Evolutionary conservation across 1,140 invertebrate genomes (phyloP).

Genomic region (Drosophila tristis): DNA sequence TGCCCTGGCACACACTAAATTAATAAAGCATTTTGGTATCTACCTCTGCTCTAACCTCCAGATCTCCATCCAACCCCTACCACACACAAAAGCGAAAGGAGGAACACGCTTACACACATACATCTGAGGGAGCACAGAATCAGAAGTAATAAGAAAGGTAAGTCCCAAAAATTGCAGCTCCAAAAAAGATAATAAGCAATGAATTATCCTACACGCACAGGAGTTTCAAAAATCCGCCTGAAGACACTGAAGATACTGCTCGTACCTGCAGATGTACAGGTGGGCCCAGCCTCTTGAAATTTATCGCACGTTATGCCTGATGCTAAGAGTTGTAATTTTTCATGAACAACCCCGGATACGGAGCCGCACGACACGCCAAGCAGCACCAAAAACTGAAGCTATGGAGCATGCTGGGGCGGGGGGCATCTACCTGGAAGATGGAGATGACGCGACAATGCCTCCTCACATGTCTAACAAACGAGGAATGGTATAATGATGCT

Average conservation of each 20-base stretch:
- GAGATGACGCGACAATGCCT: constrained; percentile 39
- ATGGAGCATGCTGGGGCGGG: neutral
- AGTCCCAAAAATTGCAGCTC: constrained; percentile 68
- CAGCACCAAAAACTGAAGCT: constrained; percentile 17
- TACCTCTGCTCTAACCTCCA: constrained; percentile 11
- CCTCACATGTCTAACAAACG: constrained; percentile 46
- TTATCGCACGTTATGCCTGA: constrained; percentile 76
- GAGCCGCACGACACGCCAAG: constrained; percentile 27
- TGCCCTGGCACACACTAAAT: constrained; percentile 76
- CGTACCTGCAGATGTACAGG: constrained; percentile 15
- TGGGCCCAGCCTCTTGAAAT: constrained; percentile 44
- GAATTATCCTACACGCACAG: constrained; percentile 81
- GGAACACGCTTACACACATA: neutral
- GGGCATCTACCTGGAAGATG: constrained; percentile 22
- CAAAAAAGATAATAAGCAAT: constrained; percentile 80
- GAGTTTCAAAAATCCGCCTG: constrained; percentile 74
- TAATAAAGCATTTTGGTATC: constrained; percentile 81
- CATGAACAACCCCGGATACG: constrained; percentile 46
- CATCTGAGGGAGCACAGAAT: constrained; percentile 13
- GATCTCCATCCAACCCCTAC: neutral
- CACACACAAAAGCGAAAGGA: constrained; percentile 17
- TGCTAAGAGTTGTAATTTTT: constrained; percentile 82
- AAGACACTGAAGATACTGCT: constrained; percentile 4
- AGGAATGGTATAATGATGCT: constrained; percentile 35
- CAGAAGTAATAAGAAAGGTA: constrained; percentile 49